Base-by-base conservation (phyloP, 1,140 invertebrate genomes). In the Pomacea maculata region DNA sequence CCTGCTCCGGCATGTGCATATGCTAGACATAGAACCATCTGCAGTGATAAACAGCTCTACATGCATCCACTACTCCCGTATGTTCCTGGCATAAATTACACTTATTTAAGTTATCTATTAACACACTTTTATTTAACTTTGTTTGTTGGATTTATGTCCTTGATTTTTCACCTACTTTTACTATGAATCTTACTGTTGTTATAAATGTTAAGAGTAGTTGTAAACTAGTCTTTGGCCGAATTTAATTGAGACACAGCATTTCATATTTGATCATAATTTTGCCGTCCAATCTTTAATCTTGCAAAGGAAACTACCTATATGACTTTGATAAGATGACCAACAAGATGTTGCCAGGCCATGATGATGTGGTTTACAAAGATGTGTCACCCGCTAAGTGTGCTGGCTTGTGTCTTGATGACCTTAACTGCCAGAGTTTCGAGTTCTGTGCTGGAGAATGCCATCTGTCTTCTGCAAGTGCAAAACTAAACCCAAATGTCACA, bases 1-100 rank as follows among this genome's bases (percentile, higher is more conserved):
- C 78, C 67, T 74, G 61, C 79, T 87, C n/a, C 76, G 81, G 21
- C 80, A 78, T 76, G 70, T 71, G 1, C 86, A 87, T 67, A 83
- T 75, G 52, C 75, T 87, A 45, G 83, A 85, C 29, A 72, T 73
- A 9, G 63, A 78, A 19, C 68, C 68, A n/a, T 68, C 77, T 19
- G n/a, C 73, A 15, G 21, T 86, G 17, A 65, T 45, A 61, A 52
- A 57, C 61, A 54, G 54, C 54, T 70, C 84, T 21, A 74, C 68
- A 4, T 87, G 86, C 80, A 80, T 80, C 21, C 83, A 85, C 72
- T 87, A 84, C 73, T 85, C 83, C 52, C 79, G 86, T 87, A 78
- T 79, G 84, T 67, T 34, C 45, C 67, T 14, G 52, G 19, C 82
- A 64, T 11, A 61, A 29, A 64, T 64, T 21, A 45, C 34, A 29